Base-by-base conservation (phyloP, 2,113 vertebrate species). In the Tretioscincus oriximinensis region DNA sequence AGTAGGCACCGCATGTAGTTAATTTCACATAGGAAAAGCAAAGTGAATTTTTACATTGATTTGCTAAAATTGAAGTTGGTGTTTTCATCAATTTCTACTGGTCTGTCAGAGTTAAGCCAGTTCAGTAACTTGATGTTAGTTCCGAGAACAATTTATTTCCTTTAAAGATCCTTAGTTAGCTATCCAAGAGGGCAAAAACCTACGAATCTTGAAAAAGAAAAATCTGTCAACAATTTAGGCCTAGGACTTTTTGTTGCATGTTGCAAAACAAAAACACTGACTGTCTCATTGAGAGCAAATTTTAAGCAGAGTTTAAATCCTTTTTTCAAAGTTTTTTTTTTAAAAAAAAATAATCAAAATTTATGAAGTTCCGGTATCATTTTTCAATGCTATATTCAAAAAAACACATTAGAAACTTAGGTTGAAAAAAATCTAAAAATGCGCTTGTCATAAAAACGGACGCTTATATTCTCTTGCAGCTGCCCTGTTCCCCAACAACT, bases 401-500 rank as follows among this genome's bases (percentile, higher is more conserved):
- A 71, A 70, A 24, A 67, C 7, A 29, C 9, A n/a, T 14, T n/a
- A 12, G 12, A 8, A 78, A 45, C 0, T 5, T 24, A 16, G 51
- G 9, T 21, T 75, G 28, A 10, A 51, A 2, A 16, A 41, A 41
- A 14, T 80, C 4, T 20, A 9, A 51, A 69, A 26, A 76, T 29
- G 0, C 41, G 0, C 45, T 45, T 82, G n/a, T 61, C 64, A 69
- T 87, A 73, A 84, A 64, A 1, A 60, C 22, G 5, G 14, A 80
- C 79, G 4, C 5, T 70, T 61, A 83, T 86, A 88, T 78, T 91
- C 65, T 84, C 28, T 51, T 95, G 82, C 92, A 95, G 95, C 80
- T 28, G 77, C 92, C 5, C 28, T 95, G 85, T 95, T 96, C 87
- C 86, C 94, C 84, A 91, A 90, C 78, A 88, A 88, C 73, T 94